phyloP scores from a whole-genome alignment of 2,888 invertebrate species.

The Tipula lateralis region DNA sequence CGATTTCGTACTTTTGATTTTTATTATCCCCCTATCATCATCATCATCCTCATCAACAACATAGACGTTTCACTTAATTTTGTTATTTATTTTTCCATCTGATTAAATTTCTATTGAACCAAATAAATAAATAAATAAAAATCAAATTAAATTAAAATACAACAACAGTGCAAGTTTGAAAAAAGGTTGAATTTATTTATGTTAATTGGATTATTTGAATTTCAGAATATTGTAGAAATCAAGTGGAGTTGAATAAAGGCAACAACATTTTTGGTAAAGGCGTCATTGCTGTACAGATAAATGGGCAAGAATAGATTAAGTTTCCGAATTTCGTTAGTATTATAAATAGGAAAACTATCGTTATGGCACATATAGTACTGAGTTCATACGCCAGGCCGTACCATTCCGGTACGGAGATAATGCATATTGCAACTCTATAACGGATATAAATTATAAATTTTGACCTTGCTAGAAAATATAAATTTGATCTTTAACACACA shows the following conservation, averaged over 20 bases:
- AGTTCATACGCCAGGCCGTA: no score
- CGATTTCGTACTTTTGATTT: background rate
- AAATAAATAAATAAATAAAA: constrained; percentile 5
- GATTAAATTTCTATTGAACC: constrained; percentile 12
- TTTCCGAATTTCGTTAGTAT: no score
- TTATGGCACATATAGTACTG: no score
- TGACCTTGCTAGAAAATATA: no score
- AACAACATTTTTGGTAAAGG: no score
- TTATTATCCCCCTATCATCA: background rate
- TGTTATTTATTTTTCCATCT: constrained; percentile 19
- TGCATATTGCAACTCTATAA: no score
- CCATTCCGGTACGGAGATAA: no score
- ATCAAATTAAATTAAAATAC: constrained; percentile 9
- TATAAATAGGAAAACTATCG: no score
- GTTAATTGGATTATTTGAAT: background rate
- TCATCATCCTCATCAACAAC: background rate
- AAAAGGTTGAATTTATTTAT: constrained; percentile 24
- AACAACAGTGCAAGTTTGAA: background rate
- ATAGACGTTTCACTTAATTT: background rate
- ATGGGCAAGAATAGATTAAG: no score
- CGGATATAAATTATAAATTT: no score
- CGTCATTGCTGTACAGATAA: no score
- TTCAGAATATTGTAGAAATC: background rate
- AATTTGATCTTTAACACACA: no score
- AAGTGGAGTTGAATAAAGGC: background rate